phyloP scores from a whole-genome alignment of 2,888 invertebrate species.

The Tortrix viridana region DNA sequence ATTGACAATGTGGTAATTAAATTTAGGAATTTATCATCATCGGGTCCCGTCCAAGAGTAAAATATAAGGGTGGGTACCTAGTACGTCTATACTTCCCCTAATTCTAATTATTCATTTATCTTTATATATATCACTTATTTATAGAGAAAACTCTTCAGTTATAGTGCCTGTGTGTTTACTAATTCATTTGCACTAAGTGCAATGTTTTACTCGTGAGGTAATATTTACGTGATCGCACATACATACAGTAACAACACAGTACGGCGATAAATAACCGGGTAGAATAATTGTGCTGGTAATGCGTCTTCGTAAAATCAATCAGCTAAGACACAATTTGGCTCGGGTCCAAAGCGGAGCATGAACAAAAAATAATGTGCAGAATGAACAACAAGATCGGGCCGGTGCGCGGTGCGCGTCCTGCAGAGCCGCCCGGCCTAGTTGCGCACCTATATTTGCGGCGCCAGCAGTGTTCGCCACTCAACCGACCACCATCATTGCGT shows the following conservation, averaged over 20 bases:
- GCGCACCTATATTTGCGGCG: constrained; percentile 28
- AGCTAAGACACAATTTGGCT: constrained; percentile 58
- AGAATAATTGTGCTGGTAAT: constrained; percentile 53
- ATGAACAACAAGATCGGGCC: constrained; percentile 35
- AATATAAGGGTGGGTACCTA: too few species aligned
- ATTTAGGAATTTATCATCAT: too few species aligned
- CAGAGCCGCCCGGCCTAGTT: constrained; percentile 34
- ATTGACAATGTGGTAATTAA: too few species aligned
- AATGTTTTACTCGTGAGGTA: constrained; percentile 17
- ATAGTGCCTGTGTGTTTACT: constrained; percentile 8
- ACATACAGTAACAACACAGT: constrained; percentile 19
- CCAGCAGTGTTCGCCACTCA: constrained; percentile 3
- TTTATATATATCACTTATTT: too few species aligned
- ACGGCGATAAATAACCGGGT: constrained; percentile 45
- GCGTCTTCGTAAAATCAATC: constrained; percentile 62
- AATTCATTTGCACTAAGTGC: constrained; percentile 21
- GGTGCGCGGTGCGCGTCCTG: constrained; percentile 19
- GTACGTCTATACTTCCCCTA: too few species aligned
- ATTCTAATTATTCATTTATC: too few species aligned
- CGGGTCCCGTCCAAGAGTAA: too few species aligned
- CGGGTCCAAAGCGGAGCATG: constrained; percentile 49
- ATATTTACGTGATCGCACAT: constrained; percentile 16
- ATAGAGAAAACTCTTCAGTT: too few species aligned
- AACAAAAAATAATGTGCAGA: constrained; percentile 53
- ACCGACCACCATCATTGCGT: neutral